Percentiles rank a stretch among this genome's conserved stretches.
These are phyloP conservation scores for Liopterus haemorrhoidalis DNA, from an alignment of 2,888 invertebrate species.

Conservation along the genomic window DNA sequence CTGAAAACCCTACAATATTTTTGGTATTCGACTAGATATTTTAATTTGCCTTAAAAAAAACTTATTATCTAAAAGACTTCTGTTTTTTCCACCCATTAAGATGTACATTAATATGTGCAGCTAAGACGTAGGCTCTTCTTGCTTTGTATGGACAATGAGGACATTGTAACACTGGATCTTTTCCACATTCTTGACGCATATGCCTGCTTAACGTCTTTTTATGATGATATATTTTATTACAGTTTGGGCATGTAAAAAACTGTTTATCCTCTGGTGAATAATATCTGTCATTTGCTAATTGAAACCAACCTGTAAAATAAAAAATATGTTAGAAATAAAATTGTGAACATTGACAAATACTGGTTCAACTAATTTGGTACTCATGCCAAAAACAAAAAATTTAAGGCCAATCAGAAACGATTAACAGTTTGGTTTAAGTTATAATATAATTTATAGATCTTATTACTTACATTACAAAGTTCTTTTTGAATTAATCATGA, in stretches of 20 bases:
- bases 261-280: too few species aligned
- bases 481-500: too few species aligned
- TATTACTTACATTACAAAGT: too few species aligned
- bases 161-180: slow-evolving; percentile 66
- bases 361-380: too few species aligned
- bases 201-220: slow-evolving; percentile 49
- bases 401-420: too few species aligned
- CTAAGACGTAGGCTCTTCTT: slow-evolving; percentile 50
- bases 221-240: slow-evolving; percentile 48
- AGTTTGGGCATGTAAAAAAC: slow-evolving; percentile 49
- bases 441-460: too few species aligned
- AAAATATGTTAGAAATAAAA: too few species aligned
- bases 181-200: slow-evolving; percentile 49
- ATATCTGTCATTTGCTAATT: too few species aligned
- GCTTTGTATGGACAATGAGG: slow-evolving; percentile 70
- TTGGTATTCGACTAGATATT: slow-evolving; percentile 7
- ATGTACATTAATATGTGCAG: slow-evolving; percentile 41
- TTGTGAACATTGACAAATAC: too few species aligned
- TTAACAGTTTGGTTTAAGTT: too few species aligned
- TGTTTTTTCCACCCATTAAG: slow-evolving; percentile 34
- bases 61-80: slow-evolving; percentile 16
- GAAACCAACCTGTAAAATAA: too few species aligned
- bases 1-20: slow-evolving; percentile 5
- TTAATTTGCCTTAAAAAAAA: slow-evolving; percentile 9
- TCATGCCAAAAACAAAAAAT: too few species aligned